A percentile compares a stretch with the other conserved stretches of the same genome.
These are phyloP conservation scores for Pherbina coryleti DNA, from an alignment of 2,888 invertebrate genomes.

Conservation along the genomic window DNA sequence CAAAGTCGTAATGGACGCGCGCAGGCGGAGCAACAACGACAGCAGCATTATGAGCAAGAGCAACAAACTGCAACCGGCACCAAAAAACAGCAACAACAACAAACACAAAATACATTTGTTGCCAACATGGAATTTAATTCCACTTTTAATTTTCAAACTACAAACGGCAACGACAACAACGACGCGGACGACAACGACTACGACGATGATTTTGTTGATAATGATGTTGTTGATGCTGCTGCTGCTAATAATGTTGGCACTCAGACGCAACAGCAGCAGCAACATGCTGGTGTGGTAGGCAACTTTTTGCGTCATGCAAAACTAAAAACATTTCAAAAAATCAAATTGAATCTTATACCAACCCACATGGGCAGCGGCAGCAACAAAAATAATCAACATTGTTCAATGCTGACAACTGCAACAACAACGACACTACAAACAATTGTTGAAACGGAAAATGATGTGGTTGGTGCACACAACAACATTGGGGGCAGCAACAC, in stretches of 20 bases:
- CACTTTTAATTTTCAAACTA: constrained; percentile 45
- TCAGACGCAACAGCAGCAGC: constrained; percentile 39
- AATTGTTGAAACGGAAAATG: constrained; percentile 64
- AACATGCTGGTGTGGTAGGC: constrained; percentile 50
- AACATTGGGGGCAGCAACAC: constrained; percentile 20
- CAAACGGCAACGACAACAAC: constrained; percentile 37
- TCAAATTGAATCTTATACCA: constrained; percentile 62
- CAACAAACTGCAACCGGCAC: constrained; percentile 65
- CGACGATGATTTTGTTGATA: constrained; percentile 42
- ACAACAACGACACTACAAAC: constrained; percentile 58
- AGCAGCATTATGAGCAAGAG: constrained; percentile 47
- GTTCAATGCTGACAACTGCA: constrained; percentile 50
- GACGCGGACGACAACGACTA: constrained; percentile 37
- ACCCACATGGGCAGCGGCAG: constrained; percentile 55
- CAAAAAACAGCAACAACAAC: constrained; percentile 62
- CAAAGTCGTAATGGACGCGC: constrained; percentile 27
- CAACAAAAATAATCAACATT: constrained; percentile 46
- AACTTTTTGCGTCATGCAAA: constrained; percentile 65
- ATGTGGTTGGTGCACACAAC: constrained; percentile 50
- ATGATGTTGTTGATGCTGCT: constrained; percentile 37
- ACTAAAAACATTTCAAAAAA: constrained; percentile 66
- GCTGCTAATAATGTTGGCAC: constrained; percentile 37
- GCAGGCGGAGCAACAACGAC: constrained; percentile 18
- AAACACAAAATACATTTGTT: constrained; percentile 49
- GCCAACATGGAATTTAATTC: constrained; percentile 47